Conservation (phyloP, 1,140 invertebrate genomes). For the Drosophila ogumai region DNA sequence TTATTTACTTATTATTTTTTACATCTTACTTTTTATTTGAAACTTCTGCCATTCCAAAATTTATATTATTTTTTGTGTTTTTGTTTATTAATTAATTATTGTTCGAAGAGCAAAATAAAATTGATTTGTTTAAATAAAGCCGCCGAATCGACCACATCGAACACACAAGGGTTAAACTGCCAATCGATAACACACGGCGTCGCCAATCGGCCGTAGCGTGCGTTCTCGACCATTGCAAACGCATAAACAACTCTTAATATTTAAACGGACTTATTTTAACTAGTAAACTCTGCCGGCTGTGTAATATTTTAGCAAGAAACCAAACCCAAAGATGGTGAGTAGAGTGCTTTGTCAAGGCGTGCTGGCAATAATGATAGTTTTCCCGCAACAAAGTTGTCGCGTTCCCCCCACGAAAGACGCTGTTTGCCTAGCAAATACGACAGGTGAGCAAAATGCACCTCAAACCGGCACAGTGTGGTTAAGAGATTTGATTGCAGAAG, state of each 20-base stretch:
- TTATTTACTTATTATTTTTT: no score
- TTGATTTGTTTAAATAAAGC: neutral
- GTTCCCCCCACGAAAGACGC: constrained; percentile 9
- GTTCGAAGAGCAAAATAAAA: neutral
- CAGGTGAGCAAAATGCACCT: constrained; percentile 13
- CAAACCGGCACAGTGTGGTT: neutral
- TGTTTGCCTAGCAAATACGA: constrained; percentile 19
- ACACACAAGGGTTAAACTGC: constrained; percentile 6
- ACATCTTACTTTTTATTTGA: no score
- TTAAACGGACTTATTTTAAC: constrained; percentile 4
- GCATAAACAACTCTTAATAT: constrained; percentile 20
- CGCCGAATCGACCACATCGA: neutral
- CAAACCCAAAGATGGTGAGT: constrained; percentile 33
- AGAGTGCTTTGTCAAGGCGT: no score
- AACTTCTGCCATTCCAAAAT: no score
- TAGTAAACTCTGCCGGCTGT: neutral
- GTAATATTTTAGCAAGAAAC: neutral
- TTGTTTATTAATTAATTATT: neutral
- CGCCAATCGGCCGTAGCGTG: constrained; percentile 20
- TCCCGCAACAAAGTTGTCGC: constrained; percentile 16
- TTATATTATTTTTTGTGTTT: no score
- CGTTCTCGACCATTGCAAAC: constrained; percentile 1
- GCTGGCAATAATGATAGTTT: neutral
- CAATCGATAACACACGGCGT: constrained; percentile 17
- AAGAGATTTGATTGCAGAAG: constrained; percentile 12